Conservation (phyloP, 2,888 invertebrate genomes). For the Flabesymbios commensalis region DNA sequence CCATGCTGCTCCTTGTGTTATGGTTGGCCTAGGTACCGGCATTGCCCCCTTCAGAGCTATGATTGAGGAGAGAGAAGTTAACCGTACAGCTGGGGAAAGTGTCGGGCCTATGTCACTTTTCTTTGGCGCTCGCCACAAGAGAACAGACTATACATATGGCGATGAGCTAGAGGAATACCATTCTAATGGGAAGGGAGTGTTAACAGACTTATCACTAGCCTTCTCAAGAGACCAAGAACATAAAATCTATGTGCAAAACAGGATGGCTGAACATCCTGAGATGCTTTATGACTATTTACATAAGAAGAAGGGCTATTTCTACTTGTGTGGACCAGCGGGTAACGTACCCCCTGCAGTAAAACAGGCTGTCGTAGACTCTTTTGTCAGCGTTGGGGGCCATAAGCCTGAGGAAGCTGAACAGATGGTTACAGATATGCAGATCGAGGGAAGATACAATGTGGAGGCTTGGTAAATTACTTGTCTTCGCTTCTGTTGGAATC, state of each 20-base stretch:
- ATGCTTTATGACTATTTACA: slow-evolving; percentile 33
- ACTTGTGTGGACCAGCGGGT: slow-evolving; percentile 38
- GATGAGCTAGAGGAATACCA: slow-evolving; percentile 36
- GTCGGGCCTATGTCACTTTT: slow-evolving; percentile 35
- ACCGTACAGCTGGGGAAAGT: slow-evolving; percentile 26
- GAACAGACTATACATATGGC: slow-evolving; percentile 36
- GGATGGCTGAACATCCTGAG: slow-evolving; percentile 34
- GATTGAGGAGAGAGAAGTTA: slow-evolving; percentile 34
- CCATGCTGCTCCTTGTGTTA: slow-evolving; percentile 28
- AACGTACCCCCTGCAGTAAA: slow-evolving; percentile 35
- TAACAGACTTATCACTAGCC: slow-evolving; percentile 23
- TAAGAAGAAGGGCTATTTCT: slow-evolving; percentile 38
- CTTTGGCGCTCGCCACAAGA: slow-evolving; percentile 35
- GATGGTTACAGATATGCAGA: slow-evolving; percentile 37
- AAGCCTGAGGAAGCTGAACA: slow-evolving; percentile 33
- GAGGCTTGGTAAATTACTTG: slow-evolving; percentile 40
- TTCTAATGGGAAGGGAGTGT: slow-evolving; percentile 31
- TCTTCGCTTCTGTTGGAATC: no score
- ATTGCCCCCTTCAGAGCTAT: slow-evolving; percentile 36
- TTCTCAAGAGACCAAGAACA: slow-evolving; percentile 36
- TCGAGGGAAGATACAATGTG: slow-evolving; percentile 36
- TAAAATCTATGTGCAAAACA: slow-evolving; percentile 38
- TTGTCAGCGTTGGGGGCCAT: slow-evolving; percentile 30
- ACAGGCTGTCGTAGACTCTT: slow-evolving; percentile 28
- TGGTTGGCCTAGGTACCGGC: slow-evolving; percentile 37